These are phyloP conservation scores for Parnassius mnemosyne DNA, from an alignment of 2,888 invertebrate genomes.

Conservation along the genomic window DNA sequence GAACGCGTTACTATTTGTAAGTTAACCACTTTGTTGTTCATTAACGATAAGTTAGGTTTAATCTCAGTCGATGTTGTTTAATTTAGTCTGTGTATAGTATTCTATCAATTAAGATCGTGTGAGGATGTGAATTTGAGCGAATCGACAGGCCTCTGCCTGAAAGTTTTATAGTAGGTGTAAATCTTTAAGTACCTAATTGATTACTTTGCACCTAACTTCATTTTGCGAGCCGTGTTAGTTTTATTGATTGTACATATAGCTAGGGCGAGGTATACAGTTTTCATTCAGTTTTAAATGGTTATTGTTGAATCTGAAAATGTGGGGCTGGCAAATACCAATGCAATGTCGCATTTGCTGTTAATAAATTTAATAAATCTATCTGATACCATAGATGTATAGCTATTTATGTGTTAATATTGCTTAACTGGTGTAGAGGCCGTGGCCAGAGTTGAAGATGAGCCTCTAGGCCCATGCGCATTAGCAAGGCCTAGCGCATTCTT, in stretches of 20 bases:
- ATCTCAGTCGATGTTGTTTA: constrained; percentile 76
- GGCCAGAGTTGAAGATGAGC: constrained; percentile 43
- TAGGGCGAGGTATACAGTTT: constrained; percentile 71
- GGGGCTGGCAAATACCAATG: constrained; percentile 48
- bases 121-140: constrained; percentile 76
- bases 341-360: constrained; percentile 62
- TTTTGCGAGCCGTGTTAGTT: constrained; percentile 72
- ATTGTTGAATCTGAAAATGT: constrained; percentile 66
- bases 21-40: constrained; percentile 80
- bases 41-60: constrained; percentile 78
- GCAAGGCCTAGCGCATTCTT: constrained; percentile 26
- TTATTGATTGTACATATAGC: constrained; percentile 74
- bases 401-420: constrained; percentile 61
- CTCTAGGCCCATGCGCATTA: constrained; percentile 29
- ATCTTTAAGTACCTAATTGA: constrained; percentile 67
- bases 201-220: constrained; percentile 72
- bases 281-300: constrained; percentile 61
- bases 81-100: constrained; percentile 77
- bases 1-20: constrained; percentile 66
- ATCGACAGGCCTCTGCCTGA: constrained; percentile 69
- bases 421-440: constrained; percentile 39
- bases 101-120: constrained; percentile 70
- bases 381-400: constrained; percentile 60
- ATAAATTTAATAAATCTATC: constrained; percentile 51
- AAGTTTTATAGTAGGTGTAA: constrained; percentile 70